Base-by-base conservation (phyloP, 2,888 invertebrate species). In the Penaeus monodon region DNA sequence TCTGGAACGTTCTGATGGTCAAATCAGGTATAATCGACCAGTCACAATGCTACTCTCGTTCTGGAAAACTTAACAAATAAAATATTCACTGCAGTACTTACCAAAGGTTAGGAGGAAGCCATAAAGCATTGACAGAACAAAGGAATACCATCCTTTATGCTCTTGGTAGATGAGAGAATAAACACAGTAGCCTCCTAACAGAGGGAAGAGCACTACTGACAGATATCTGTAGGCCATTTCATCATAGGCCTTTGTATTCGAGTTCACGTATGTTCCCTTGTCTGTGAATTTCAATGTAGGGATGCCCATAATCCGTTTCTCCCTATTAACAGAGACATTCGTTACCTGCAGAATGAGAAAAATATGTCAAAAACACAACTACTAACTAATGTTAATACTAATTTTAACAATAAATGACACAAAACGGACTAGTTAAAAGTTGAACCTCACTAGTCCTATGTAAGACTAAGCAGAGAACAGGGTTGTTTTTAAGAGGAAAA, bases 131-230 rank as follows among this genome's bases (percentile, higher is more conserved):
- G 96, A 96, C 63, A 99, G 94, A 66, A 98, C 94, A 94, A 98
- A 99, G 22, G 99, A 99, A 92, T 99, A 99, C 99, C 99, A 99
- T 91, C 99, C 98, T 92, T 97, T 98, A 93, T 99, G 99, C 92
- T 99, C 99, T 91, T 96, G 95, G 93, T 99, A 99, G 38, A 90
- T 17, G 33, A 90, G 85, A 14, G 89, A 99, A 92, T 99, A 99
- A 70, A 97, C 94, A 27, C 97, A 97, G 93, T 99, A 99, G n/a
- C 97, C 96, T n/a, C n/a, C 94, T 74, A 99, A 94, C 78, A 99
- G 94, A 0, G 99, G 99, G 92, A 97, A 99, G 91, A 99, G 95
- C 1, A 95, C 95, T 98, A 99, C 98, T 27, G 99, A 98, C 85
- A 99, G 94, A 93, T 99, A 99, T 91, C 95, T 95, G 94, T 99